phyloP scores from a whole-genome alignment of 2,113 vertebrate genomes.

The Halichoeres trimaculatus region DNA sequence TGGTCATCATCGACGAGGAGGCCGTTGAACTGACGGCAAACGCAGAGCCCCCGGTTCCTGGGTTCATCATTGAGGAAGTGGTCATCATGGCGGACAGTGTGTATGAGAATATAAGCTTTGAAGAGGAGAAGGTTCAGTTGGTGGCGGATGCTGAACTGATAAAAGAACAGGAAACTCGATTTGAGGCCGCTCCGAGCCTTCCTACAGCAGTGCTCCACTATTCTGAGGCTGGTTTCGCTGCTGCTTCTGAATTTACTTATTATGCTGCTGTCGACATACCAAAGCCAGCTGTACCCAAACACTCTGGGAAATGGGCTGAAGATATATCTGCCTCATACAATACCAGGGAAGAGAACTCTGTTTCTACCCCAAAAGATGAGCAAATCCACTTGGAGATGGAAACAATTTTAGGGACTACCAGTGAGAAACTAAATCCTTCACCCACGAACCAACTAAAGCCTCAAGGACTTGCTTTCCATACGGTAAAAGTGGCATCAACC shows the following conservation, averaged over 20 bases:
- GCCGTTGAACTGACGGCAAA: slow-evolving; percentile 8
- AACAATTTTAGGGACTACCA: slow-evolving; percentile 14
- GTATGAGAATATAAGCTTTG: neutral
- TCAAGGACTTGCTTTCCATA: neutral
- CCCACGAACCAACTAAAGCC: neutral
- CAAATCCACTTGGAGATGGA: slow-evolving; percentile 1
- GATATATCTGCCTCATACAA: slow-evolving; percentile 9
- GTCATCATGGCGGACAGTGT: neutral
- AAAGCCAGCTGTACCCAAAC: slow-evolving; percentile 4
- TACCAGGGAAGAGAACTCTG: neutral
- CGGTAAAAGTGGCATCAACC: neutral
- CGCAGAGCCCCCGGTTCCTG: neutral
- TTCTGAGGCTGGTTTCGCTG: slow-evolving; percentile 9
- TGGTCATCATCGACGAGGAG: slow-evolving; percentile 5
- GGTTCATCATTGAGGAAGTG: neutral
- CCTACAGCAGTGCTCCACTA: slow-evolving; percentile 20
- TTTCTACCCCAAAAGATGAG: slow-evolving; percentile 14
- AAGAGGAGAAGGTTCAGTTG: slow-evolving; percentile 10
- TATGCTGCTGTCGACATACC: neutral
- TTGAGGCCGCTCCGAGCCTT: slow-evolving; percentile 1
- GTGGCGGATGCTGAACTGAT: neutral
- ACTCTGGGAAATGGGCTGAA: slow-evolving; percentile 13
- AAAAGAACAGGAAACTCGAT: neutral
- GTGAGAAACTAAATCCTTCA: neutral
- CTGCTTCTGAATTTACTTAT: neutral